Conservation (phyloP, 2,797 vertebrate genomes). For the Microtus californicus region DNA sequence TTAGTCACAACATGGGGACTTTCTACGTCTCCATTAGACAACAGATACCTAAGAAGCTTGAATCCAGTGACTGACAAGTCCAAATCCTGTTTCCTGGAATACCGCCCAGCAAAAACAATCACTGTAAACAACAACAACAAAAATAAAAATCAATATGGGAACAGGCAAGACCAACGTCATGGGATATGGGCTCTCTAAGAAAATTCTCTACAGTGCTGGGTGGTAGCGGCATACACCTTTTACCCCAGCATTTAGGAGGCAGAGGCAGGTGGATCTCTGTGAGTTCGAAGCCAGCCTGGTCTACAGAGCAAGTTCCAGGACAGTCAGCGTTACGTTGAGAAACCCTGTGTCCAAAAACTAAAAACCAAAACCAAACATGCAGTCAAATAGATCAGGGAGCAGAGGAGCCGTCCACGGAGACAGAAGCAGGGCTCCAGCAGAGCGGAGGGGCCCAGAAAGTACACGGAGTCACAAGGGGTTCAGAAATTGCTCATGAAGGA, state of each 20-base stretch:
- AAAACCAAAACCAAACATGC: neutral
- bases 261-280: neutral
- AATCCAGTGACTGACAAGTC: neutral
- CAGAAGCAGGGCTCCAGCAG: neutral
- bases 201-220: neutral
- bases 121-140: neutral
- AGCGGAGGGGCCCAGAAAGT: neutral
- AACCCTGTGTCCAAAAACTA: neutral
- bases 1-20: neutral
- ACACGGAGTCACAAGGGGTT: neutral
- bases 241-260: neutral
- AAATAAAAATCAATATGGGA: accelerated
- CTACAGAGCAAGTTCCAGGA: neutral
- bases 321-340: neutral
- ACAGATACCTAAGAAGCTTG: neutral
- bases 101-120: neutral
- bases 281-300: neutral
- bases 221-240: no score
- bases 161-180: accelerated
- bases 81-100: neutral
- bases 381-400: no score
- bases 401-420: neutral
- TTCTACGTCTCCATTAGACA: neutral
- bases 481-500: neutral
- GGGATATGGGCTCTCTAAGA: neutral